Evolutionary conservation across 92 coral and sea anemone genomes (phyloP).

Genomic region (Porites divaricata): DNA sequence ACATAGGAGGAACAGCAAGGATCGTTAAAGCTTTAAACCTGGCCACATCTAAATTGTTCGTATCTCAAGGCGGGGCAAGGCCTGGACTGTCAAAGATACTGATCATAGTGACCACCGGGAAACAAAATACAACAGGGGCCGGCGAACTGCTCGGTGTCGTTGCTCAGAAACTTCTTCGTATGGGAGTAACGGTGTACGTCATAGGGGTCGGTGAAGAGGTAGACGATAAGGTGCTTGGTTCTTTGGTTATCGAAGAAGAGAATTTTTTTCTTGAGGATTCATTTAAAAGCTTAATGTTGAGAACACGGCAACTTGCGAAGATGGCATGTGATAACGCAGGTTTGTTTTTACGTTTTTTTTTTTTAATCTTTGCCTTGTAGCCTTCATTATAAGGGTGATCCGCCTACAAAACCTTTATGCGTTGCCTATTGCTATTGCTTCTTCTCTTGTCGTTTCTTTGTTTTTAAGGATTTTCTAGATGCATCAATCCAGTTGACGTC

Average conservation of each 20-base stretch:
- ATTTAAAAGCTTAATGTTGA: conserved; percentile 28
- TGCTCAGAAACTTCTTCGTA: conserved; percentile 60
- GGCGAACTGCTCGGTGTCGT: conserved; percentile 51
- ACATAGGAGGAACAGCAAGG: conserved; percentile 5
- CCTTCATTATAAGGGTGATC: neutral
- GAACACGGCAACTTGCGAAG: conserved; percentile 30
- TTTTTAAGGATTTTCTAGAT: conserved; percentile 32
- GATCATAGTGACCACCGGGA: conserved; percentile 75
- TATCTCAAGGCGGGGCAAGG: conserved; percentile 24
- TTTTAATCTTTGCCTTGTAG: neutral
- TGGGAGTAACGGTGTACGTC: conserved; percentile 73
- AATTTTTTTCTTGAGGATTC: conserved; percentile 50
- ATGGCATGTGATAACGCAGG: conserved; percentile 38
- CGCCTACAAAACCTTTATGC: neutral
- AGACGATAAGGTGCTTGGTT: conserved; percentile 64
- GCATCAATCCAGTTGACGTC: conserved; percentile 63
- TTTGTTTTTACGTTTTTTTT: neutral
- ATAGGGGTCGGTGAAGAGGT: conserved; percentile 81
- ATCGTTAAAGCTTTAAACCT: conserved; percentile 16
- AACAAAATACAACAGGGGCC: conserved; percentile 56
- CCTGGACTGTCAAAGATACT: conserved; percentile 56
- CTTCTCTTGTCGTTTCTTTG: neutral
- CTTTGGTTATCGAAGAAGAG: conserved; percentile 64
- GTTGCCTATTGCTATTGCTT: neutral
- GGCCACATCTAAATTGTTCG: conserved; percentile 46